Percentiles rank a stretch among this genome's conserved stretches.
Evolutionary conservation across 2,888 invertebrate species (phyloP).

Genomic region (Tinea trinotella): DNA sequence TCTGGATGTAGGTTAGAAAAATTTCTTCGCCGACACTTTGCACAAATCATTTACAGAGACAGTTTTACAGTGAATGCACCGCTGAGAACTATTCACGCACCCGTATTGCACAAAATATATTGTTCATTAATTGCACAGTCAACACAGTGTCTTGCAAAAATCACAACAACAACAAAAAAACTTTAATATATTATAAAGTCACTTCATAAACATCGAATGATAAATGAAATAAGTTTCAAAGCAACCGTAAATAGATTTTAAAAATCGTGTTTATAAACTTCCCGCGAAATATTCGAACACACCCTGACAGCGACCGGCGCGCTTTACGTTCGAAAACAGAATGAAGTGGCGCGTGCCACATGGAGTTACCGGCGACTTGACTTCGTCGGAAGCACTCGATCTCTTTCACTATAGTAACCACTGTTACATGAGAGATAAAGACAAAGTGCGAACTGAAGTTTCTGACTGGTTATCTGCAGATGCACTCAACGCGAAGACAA

Average conservation of each 20-base stretch:
- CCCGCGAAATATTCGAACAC: neutral
- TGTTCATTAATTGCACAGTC: neutral
- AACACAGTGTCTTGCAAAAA: neutral
- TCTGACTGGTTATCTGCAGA: constrained; percentile 11
- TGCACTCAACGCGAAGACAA: constrained; percentile 31
- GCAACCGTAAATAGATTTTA: neutral
- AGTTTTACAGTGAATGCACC: neutral
- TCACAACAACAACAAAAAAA: neutral
- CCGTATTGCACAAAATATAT: neutral
- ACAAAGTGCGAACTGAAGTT: constrained; percentile 33
- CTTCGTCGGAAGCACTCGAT: constrained; percentile 33
- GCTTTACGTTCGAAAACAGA: constrained; percentile 55
- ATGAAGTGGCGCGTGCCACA: constrained; percentile 68
- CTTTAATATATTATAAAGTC: neutral
- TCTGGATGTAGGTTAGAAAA: constrained; percentile 52
- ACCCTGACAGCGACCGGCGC: constrained; percentile 38
- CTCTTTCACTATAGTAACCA: constrained; percentile 40
- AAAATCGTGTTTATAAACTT: neutral
- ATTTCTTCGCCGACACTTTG: constrained; percentile 30
- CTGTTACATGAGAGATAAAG: constrained; percentile 38
- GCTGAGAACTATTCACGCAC: neutral
- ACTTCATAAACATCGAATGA: neutral
- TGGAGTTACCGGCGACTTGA: constrained; percentile 40
- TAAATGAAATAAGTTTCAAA: neutral
- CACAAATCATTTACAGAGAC: constrained; percentile 1